These are phyloP conservation scores for Lontra canadensis DNA, from an alignment of 2,113 vertebrate genomes.

Conservation along the genomic window DNA sequence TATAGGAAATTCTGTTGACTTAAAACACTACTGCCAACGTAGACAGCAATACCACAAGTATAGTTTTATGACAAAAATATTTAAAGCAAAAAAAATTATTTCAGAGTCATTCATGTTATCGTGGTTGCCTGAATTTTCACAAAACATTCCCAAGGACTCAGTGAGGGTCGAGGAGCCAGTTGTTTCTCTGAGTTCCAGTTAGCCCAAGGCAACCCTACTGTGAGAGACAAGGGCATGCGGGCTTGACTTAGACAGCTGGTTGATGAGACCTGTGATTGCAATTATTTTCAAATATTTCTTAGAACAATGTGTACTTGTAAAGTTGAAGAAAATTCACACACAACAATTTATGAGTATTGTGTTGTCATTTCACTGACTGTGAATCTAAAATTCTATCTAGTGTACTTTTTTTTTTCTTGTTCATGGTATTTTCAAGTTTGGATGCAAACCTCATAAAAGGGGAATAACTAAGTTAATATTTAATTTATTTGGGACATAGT, in stretches of 20 bases:
- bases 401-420: neutral
- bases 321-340: neutral
- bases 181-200: neutral
- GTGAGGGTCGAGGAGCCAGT: neutral
- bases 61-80: constrained; percentile 52
- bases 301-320: neutral
- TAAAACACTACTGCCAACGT: constrained; percentile 51
- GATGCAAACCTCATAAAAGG: neutral
- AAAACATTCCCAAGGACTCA: neutral
- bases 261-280: neutral
- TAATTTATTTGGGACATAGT: neutral
- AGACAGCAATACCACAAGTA: constrained; percentile 44
- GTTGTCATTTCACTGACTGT: neutral
- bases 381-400: neutral
- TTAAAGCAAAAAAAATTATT: constrained; percentile 34
- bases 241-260: neutral
- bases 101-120: neutral
- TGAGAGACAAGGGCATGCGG: neutral
- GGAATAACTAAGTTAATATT: neutral
- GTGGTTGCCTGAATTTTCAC: neutral
- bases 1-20: constrained; percentile 65
- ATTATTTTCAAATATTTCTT: neutral
- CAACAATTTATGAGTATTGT: neutral
- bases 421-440: neutral
- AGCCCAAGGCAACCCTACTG: neutral